Conservation (phyloP, 1,140 invertebrate species). For the Papilio dardanus region DNA sequence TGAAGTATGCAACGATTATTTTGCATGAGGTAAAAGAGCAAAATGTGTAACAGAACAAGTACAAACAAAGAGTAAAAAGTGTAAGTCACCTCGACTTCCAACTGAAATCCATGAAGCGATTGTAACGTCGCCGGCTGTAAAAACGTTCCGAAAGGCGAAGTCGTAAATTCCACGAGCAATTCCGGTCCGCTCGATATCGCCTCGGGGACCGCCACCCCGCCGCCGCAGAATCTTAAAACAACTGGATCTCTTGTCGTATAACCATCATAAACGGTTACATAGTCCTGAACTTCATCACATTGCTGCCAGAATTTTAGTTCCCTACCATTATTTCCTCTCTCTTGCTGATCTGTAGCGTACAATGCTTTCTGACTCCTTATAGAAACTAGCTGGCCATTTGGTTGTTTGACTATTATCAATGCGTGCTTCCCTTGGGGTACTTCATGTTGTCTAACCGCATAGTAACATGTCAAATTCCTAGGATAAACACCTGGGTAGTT, state of each 20-base stretch:
- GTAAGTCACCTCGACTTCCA: constrained; percentile 89
- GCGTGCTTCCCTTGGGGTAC: constrained; percentile 92
- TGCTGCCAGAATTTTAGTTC: constrained; percentile 88
- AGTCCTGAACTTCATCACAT: constrained; percentile 93
- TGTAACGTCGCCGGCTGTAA: constrained; percentile 89
- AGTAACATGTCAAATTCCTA: constrained; percentile 94
- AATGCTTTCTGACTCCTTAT: constrained; percentile 87
- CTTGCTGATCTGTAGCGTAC: constrained; percentile 80
- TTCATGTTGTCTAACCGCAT: constrained; percentile 91
- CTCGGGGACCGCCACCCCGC: constrained; percentile 91
- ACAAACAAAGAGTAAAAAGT: background rate
- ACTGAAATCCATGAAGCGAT: constrained; percentile 92
- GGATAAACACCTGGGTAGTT: constrained; percentile 96
- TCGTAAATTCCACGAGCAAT: constrained; percentile 93
- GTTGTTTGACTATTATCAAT: constrained; percentile 91
- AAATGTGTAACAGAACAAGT: background rate
- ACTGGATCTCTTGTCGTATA: constrained; percentile 94
- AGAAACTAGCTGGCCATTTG: constrained; percentile 91
- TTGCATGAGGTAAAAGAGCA: background rate
- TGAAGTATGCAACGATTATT: no score
- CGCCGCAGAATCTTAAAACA: constrained; percentile 94
- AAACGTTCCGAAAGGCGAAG: constrained; percentile 94
- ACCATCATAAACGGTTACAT: constrained; percentile 95
- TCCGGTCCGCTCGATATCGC: constrained; percentile 93
- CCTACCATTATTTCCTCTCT: constrained; percentile 70